Percentiles rank a stretch among this genome's conserved stretches.
phyloP scores from a whole-genome alignment of 2,888 invertebrate genomes.

The Bruchidius siliquastri region DNA sequence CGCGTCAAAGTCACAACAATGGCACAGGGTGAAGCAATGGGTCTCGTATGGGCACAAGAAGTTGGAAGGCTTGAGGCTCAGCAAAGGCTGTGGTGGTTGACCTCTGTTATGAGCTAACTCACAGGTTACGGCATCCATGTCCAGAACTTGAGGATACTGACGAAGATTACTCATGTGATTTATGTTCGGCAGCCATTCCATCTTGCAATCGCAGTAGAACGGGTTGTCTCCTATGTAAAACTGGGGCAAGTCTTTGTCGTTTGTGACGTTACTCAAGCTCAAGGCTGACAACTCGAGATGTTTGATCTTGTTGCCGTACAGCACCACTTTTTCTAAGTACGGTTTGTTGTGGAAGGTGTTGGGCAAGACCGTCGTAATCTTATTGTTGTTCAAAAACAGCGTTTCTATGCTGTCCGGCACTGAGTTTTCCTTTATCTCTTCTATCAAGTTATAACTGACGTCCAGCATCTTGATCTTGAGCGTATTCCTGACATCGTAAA shows the following conservation, averaged over 20 bases:
- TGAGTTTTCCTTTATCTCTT: constrained; percentile 62
- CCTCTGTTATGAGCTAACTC: constrained; percentile 64
- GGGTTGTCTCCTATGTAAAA: constrained; percentile 81
- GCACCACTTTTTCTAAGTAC: constrained; percentile 69
- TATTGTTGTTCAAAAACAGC: constrained; percentile 69
- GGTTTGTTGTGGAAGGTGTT: constrained; percentile 68
- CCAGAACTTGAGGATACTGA: constrained; percentile 74
- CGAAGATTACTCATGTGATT: constrained; percentile 69
- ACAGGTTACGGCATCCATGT: constrained; percentile 74
- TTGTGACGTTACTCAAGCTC: constrained; percentile 60
- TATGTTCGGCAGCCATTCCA: constrained; percentile 81
- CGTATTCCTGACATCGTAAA: constrained; percentile 61
- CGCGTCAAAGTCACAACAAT: constrained; percentile 86
- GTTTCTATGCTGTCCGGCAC: constrained; percentile 71
- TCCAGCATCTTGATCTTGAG: constrained; percentile 72
- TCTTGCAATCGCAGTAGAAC: constrained; percentile 78
- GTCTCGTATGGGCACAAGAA: constrained; percentile 78
- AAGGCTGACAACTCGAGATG: constrained; percentile 69
- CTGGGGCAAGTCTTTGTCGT: constrained; percentile 66
- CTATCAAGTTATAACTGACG: constrained; percentile 68
- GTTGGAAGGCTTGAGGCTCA: constrained; percentile 67
- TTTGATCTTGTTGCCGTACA: constrained; percentile 69
- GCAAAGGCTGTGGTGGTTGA: constrained; percentile 60
- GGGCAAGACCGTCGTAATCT: constrained; percentile 63
- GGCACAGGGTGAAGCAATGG: constrained; percentile 80